Conservation (phyloP, 2,888 invertebrate species). For the Euplexia lucipara region DNA sequence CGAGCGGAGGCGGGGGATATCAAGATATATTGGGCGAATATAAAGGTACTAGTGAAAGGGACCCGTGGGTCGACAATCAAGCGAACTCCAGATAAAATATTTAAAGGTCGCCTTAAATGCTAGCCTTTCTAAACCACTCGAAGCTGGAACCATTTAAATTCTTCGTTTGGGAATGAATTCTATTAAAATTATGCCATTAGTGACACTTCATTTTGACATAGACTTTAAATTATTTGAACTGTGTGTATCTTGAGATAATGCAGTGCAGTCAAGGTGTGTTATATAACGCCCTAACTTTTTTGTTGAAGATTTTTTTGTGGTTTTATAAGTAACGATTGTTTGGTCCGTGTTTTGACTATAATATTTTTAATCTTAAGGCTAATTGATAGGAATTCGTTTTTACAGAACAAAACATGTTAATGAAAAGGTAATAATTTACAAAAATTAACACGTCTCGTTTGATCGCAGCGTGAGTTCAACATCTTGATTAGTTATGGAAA, state of each 20-base stretch:
- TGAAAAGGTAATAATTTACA: constrained; percentile 42
- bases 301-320: neutral
- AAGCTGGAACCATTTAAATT: constrained; percentile 82
- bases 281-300: constrained; percentile 12
- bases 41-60: constrained; percentile 81
- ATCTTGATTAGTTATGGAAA: constrained; percentile 64
- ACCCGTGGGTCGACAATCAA: constrained; percentile 87
- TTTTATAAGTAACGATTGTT: neutral
- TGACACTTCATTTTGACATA: constrained; percentile 52
- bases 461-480: constrained; percentile 62
- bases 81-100: constrained; percentile 89
- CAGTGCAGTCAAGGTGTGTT: constrained; percentile 10
- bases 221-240: constrained; percentile 18
- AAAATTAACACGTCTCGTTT: constrained; percentile 59
- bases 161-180: constrained; percentile 72
- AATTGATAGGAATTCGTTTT: constrained; percentile 36
- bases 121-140: constrained; percentile 76
- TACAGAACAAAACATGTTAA: constrained; percentile 48
- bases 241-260: constrained; percentile 14
- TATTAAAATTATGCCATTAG: constrained; percentile 64
- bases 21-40: constrained; percentile 78
- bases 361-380: constrained; percentile 5
- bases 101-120: constrained; percentile 85
- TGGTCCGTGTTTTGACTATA: constrained; percentile 6
- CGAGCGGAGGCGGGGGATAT: constrained; percentile 72